Base-by-base conservation (phyloP, 2,888 invertebrate genomes). In the Lingula anatina region DNA sequence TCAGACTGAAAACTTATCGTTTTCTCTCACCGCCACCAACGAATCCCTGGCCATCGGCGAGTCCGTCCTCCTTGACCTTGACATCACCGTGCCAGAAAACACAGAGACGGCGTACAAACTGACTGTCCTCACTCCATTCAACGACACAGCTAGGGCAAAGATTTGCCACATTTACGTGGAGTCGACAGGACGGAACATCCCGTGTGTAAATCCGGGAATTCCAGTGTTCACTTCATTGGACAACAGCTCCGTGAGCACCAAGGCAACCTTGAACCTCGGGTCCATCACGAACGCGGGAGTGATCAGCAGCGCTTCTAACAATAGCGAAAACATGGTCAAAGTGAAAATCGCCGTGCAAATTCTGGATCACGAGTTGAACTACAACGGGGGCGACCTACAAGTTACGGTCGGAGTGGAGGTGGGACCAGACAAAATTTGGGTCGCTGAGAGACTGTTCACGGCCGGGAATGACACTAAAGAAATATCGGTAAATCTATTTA, bases 121-220 rank as follows among this genome's bases (percentile, higher is more conserved):
- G 20, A 57, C 61, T 38, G 56, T 62, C 2, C 46, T 59, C 15
- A 54, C 60, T 2, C 67, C 65, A 0, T 51, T 50, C 9, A 31
- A 44, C 9, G 23, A 12, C 2, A 20, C 35, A 2, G 21, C 24
- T n/a, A 20, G 18, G 12, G 49, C 38, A 21, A 44, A 49, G 25
- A 28, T 49, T 3, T 49, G 49, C 25, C 18, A 25, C 7, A 21
- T 49, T 2, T 2, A 25, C 12, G 18, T 49, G 12, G 24, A 40
- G 2, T 37, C n/a, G 20, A 21, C 5, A 15, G 49, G 49, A 23
- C 20, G 36, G 2, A 61, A 61, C 51, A 20, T 61, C 9, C 58
- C 61, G n/a, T 61, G 60, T 31, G 25, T 46, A 5, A 12, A n/a
- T 5, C 36, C 49, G 3, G n/a, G 36, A 9, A 28, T 41, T 2